phyloP scores from a whole-genome alignment of 2,888 invertebrate genomes.

The Lasioglossum pauxillum region DNA sequence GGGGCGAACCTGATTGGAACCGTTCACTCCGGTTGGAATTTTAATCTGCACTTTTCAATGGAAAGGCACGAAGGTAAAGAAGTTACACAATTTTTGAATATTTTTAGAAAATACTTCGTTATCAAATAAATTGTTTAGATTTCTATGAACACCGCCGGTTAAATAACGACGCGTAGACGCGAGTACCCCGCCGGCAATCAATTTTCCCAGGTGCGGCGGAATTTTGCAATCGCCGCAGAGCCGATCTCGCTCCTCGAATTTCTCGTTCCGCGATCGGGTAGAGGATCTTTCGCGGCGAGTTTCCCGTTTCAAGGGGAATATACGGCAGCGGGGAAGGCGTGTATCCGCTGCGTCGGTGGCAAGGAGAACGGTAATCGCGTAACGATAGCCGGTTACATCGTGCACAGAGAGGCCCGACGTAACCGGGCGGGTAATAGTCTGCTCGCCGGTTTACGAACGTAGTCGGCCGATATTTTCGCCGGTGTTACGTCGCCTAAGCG shows the following conservation, averaged over 20 bases:
- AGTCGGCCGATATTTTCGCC: constrained; percentile 54
- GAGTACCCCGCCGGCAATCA: background rate
- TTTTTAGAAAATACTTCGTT: background rate
- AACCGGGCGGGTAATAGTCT: constrained; percentile 45
- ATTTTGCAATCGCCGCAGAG: background rate
- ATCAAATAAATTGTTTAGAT: background rate
- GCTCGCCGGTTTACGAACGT: constrained; percentile 50
- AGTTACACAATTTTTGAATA: background rate
- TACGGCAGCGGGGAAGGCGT: background rate
- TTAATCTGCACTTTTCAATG: background rate
- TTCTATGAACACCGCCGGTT: background rate
- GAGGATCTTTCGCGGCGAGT: background rate
- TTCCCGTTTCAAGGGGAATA: background rate
- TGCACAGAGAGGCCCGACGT: constrained; percentile 21
- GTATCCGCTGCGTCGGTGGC: constrained; percentile 12
- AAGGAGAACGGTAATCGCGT: constrained; percentile 18
- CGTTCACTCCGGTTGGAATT: background rate
- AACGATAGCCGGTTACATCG: constrained; percentile 20
- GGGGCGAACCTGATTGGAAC: background rate
- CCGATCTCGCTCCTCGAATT: constrained; percentile 2
- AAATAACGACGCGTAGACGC: background rate
- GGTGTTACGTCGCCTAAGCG: constrained; percentile 21
- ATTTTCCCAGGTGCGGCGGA: background rate
- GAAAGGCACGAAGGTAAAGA: background rate
- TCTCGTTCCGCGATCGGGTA: background rate